Conservation (phyloP, 2,113 vertebrate species). For the Sapayoa aenigma region DNA sequence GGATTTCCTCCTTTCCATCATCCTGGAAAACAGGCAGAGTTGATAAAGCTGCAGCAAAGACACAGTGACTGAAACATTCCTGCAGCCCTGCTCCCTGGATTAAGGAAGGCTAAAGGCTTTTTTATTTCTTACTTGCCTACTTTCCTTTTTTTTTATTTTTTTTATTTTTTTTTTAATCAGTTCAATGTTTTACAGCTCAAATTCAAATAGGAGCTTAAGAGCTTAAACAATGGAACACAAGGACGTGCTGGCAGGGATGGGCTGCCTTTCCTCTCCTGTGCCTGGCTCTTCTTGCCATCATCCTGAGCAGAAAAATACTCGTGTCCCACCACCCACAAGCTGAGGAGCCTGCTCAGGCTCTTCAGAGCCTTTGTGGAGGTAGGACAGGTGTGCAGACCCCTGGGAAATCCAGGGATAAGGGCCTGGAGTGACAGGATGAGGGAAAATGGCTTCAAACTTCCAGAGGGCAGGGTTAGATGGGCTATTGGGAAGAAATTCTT, state of each 20-base stretch:
- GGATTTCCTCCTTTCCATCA: neutral
- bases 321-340: neutral
- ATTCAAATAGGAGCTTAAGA: conserved; percentile 52
- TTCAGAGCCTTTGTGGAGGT: neutral
- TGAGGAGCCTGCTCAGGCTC: neutral
- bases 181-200: conserved; percentile 45
- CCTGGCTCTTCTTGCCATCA: neutral
- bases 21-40: neutral
- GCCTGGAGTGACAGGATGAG: neutral
- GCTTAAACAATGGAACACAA: conserved; percentile 17
- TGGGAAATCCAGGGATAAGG: neutral
- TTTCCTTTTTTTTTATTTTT: neutral
- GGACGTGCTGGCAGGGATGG: neutral
- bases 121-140: neutral
- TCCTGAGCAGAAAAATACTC: neutral
- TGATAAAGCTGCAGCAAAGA: neutral
- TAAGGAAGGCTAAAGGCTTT: neutral
- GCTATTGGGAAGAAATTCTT: accelerated
- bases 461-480: accelerated
- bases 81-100: neutral
- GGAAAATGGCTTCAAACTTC: neutral
- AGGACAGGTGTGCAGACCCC: accelerated
- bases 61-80: neutral
- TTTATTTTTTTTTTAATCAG: neutral
- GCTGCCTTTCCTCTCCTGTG: neutral